Evolutionary conservation across 2,888 invertebrate species (phyloP).

Genomic region (Glaucopsyche alexis): DNA sequence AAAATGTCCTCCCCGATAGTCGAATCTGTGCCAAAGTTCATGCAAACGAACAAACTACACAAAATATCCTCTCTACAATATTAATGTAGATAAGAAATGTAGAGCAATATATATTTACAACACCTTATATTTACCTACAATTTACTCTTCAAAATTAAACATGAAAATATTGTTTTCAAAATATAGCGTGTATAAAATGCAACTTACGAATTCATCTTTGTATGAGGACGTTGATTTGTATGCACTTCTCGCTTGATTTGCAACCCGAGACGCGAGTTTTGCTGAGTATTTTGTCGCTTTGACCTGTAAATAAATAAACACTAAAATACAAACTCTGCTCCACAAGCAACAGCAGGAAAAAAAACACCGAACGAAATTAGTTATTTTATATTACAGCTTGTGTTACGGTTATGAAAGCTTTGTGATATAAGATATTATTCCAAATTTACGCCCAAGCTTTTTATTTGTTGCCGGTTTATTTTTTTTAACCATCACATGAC

Average conservation of each 20-base stretch:
- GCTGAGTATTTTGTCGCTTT: conserved; percentile 51
- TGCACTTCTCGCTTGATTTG: conserved; percentile 57
- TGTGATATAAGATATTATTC: neutral
- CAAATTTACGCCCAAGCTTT: neutral
- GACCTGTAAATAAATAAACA: conserved; percentile 52
- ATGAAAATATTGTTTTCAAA: conserved; percentile 29
- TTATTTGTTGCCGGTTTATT: neutral
- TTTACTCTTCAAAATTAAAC: neutral
- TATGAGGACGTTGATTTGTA: conserved; percentile 53
- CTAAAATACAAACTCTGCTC: conserved; percentile 15
- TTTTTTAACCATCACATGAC: neutral
- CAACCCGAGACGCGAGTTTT: conserved; percentile 52
- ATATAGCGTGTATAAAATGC: conserved; percentile 32
- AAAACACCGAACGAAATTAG: neutral
- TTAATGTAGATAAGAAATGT: neutral
- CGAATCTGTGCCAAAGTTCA: too few species aligned
- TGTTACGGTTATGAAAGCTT: conserved; percentile 5
- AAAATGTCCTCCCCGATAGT: too few species aligned
- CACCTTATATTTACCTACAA: too few species aligned
- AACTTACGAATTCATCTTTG: conserved; percentile 69
- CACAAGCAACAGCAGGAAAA: neutral
- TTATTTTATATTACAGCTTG: conserved; percentile 3
- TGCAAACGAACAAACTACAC: too few species aligned
- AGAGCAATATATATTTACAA: too few species aligned
- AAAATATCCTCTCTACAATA: too few species aligned